Percentiles rank a stretch among this genome's conserved stretches.
These are phyloP conservation scores for Oncorhynchus gorbuscha DNA, from an alignment of 2,113 vertebrate species.

Conservation along the genomic window DNA sequence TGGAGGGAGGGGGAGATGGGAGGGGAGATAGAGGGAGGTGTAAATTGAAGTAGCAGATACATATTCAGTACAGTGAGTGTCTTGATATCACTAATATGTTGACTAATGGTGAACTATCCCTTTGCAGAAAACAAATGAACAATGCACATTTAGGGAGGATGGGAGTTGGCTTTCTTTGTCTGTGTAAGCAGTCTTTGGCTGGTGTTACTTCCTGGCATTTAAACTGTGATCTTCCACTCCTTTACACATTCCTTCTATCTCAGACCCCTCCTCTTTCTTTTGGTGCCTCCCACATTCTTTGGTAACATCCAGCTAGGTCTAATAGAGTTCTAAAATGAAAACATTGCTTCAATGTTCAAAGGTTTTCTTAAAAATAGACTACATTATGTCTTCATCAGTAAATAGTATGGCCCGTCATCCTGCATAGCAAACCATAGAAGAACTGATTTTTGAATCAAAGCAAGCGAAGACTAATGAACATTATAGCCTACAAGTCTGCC, in stretches of 20 bases:
- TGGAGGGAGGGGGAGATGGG: not conserved
- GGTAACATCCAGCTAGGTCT: not conserved
- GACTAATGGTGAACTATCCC: not conserved
- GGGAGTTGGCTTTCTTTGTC: slow-evolving; percentile 56
- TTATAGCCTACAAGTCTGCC: no score
- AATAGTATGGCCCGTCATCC: no score
- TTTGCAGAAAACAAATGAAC: not conserved
- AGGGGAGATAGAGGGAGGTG: not conserved
- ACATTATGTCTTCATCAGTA: no score
- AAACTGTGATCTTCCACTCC: not conserved
- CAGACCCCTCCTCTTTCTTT: no score
- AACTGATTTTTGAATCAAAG: no score
- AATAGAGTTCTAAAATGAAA: no score
- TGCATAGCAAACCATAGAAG: no score
- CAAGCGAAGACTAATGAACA: no score
- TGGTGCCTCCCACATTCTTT: not conserved
- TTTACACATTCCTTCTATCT: not conserved
- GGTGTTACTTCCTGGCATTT: not conserved
- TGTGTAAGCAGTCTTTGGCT: slow-evolving; percentile 36
- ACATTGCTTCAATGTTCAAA: no score
- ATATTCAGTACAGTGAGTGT: not conserved
- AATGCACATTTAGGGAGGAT: slow-evolving; percentile 4
- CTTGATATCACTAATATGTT: not conserved
- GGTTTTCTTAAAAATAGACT: no score
- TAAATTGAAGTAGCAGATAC: no score